These are phyloP conservation scores for Magallana nippona DNA, from an alignment of 2,888 invertebrate genomes.

Conservation along the genomic window DNA sequence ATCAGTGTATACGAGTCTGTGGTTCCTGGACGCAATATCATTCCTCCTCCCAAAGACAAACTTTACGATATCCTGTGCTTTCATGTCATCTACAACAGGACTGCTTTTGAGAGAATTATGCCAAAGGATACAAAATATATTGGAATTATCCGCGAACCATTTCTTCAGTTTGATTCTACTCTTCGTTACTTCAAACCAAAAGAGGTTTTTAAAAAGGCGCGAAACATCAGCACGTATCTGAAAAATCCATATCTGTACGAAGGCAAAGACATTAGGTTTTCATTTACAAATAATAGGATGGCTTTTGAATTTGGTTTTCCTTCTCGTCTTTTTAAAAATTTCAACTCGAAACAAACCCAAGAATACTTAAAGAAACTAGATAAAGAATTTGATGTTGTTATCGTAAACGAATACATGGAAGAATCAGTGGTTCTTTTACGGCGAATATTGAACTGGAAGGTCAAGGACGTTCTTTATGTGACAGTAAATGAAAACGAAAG, in stretches of 20 bases:
- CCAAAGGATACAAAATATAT: slow-evolving; percentile 61
- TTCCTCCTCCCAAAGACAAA: slow-evolving; percentile 54
- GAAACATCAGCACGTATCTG: slow-evolving; percentile 57
- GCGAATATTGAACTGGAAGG: slow-evolving; percentile 62
- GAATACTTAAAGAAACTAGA: slow-evolving; percentile 59
- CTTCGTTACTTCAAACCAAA: slow-evolving; percentile 61
- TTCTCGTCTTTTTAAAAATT: slow-evolving; percentile 49
- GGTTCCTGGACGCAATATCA: slow-evolving; percentile 47
- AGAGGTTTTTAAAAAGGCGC: slow-evolving; percentile 50
- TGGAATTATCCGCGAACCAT: slow-evolving; percentile 63
- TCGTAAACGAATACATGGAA: slow-evolving; percentile 67
- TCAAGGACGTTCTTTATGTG: slow-evolving; percentile 63
- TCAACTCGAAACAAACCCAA: slow-evolving; percentile 51
- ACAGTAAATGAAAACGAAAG: slow-evolving; percentile 30
- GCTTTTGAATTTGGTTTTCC: slow-evolving; percentile 63
- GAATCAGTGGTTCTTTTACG: slow-evolving; percentile 67
- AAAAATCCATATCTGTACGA: slow-evolving; percentile 54
- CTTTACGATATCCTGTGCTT: slow-evolving; percentile 61
- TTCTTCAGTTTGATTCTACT: slow-evolving; percentile 60
- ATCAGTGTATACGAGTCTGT: slow-evolving; percentile 53
- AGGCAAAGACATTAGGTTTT: slow-evolving; percentile 44
- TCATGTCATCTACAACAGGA: slow-evolving; percentile 60
- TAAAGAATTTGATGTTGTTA: slow-evolving; percentile 63
- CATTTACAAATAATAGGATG: slow-evolving; percentile 63
- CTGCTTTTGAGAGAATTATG: slow-evolving; percentile 53